These are phyloP conservation scores for Leuciscus idus DNA, from an alignment of 2,113 vertebrate genomes.

Conservation along the genomic window DNA sequence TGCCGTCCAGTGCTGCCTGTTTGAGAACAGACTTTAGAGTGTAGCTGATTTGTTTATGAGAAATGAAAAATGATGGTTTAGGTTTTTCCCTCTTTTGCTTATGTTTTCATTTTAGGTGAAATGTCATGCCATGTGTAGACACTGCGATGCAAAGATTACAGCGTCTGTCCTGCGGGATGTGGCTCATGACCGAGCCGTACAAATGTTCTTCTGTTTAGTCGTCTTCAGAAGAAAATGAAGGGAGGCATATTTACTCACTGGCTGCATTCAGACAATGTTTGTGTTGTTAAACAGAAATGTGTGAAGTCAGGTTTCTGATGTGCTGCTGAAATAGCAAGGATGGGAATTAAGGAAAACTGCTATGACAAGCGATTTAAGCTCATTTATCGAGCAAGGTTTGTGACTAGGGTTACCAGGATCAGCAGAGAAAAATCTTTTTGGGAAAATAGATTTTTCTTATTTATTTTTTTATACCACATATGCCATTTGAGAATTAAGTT, in stretches of 20 bases:
- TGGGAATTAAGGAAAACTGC: slow-evolving; percentile 8
- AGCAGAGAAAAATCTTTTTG: not conserved
- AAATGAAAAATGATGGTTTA: not conserved
- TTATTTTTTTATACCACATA: not conserved
- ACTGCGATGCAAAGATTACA: not conserved
- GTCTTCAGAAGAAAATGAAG: slow-evolving; percentile 17
- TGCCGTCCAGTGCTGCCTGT: not conserved
- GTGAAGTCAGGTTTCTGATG: slow-evolving; percentile 29
- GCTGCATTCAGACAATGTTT: not conserved
- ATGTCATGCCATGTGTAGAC: slow-evolving; percentile 10
- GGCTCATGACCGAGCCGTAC: slow-evolving; percentile 11
- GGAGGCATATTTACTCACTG: slow-evolving; percentile 30
- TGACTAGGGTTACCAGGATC: not conserved
- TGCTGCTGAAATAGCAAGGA: slow-evolving; percentile 26
- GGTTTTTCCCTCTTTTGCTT: slow-evolving; percentile 7
- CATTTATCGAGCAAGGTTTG: not conserved
- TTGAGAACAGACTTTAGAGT: not conserved
- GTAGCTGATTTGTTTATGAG: not conserved
- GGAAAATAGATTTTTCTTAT: not conserved
- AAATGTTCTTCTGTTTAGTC: slow-evolving; percentile 23
- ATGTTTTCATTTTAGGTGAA: slow-evolving; percentile 33
- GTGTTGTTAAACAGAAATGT: slow-evolving; percentile 27
- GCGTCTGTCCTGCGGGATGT: not conserved
- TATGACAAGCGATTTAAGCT: slow-evolving; percentile 13
- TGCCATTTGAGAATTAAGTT: not conserved